Evolutionary conservation across 2,888 invertebrate genomes (phyloP).

Genomic region (Adelognathus sp.): DNA sequence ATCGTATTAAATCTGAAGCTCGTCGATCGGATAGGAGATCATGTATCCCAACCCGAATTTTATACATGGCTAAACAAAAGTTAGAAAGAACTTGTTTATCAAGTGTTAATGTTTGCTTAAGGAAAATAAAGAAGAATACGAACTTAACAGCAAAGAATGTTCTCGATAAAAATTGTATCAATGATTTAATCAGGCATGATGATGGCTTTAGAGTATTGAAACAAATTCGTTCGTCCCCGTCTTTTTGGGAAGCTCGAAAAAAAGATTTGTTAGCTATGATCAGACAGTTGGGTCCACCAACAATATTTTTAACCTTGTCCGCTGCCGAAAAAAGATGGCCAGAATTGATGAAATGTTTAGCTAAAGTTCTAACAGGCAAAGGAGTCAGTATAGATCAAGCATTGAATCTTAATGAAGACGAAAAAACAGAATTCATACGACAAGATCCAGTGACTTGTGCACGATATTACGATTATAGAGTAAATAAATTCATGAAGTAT

Average conservation of each 20-base stretch:
- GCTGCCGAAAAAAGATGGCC: conserved; percentile 77
- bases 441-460: too few species aligned
- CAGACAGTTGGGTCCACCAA: conserved; percentile 76
- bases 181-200: conserved; percentile 26
- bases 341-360: conserved; percentile 71
- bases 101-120: too few species aligned
- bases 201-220: conserved; percentile 62
- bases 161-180: conserved; percentile 12
- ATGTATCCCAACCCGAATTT: too few species aligned
- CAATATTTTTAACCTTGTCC: conserved; percentile 77
- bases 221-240: conserved; percentile 74
- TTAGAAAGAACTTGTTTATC: too few species aligned
- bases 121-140: neutral
- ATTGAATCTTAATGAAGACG: conserved; percentile 29
- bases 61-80: too few species aligned
- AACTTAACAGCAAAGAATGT: conserved; percentile 7
- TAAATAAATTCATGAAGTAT: neutral
- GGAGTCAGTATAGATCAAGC: conserved; percentile 10
- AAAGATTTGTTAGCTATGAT: conserved; percentile 77
- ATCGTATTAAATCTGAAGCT: too few species aligned
- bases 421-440: conserved; percentile 59
- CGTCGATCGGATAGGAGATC: too few species aligned
- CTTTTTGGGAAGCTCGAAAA: conserved; percentile 75
- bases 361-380: conserved; percentile 64
- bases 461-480: conserved; percentile 15